These are phyloP conservation scores for Phlogophora meticulosa DNA, from an alignment of 2,888 invertebrate genomes.

Conservation along the genomic window DNA sequence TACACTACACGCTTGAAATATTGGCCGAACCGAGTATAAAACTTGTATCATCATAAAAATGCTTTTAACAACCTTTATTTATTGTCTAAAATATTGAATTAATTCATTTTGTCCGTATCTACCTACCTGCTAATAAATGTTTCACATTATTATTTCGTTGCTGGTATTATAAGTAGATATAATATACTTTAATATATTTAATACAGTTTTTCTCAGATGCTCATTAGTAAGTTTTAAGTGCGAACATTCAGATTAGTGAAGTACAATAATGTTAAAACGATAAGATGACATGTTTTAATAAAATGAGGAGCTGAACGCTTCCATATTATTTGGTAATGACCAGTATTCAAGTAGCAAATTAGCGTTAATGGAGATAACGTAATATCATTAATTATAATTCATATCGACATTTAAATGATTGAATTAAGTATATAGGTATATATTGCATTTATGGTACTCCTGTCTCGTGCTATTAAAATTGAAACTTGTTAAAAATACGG, in stretches of 20 bases:
- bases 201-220: slow-evolving; percentile 39
- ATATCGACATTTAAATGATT: slow-evolving; percentile 7
- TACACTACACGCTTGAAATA: slow-evolving; percentile 80
- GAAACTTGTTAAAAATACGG: slow-evolving; percentile 22
- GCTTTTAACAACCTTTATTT: slow-evolving; percentile 85
- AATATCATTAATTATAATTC: slow-evolving; percentile 31
- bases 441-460: slow-evolving; percentile 9
- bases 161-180: slow-evolving; percentile 48
- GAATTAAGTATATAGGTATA: too few relatives aligned
- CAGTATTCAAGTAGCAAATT: slow-evolving; percentile 50
- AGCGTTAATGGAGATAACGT: slow-evolving; percentile 41
- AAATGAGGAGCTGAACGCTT: slow-evolving; percentile 32
- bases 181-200: slow-evolving; percentile 5
- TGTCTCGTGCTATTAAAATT: not conserved
- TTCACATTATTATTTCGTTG: slow-evolving; percentile 65
- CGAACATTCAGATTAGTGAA: slow-evolving; percentile 54
- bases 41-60: slow-evolving; percentile 86
- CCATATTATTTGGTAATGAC: slow-evolving; percentile 49
- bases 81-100: slow-evolving; percentile 84
- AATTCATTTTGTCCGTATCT: slow-evolving; percentile 75
- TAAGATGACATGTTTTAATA: slow-evolving; percentile 42
- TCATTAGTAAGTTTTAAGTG: slow-evolving; percentile 58
- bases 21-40: slow-evolving; percentile 85
- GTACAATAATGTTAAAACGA: slow-evolving; percentile 54
- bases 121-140: slow-evolving; percentile 70